Conservation (phyloP, 2,113 vertebrate genomes). For the Triplophysa siluroides region DNA sequence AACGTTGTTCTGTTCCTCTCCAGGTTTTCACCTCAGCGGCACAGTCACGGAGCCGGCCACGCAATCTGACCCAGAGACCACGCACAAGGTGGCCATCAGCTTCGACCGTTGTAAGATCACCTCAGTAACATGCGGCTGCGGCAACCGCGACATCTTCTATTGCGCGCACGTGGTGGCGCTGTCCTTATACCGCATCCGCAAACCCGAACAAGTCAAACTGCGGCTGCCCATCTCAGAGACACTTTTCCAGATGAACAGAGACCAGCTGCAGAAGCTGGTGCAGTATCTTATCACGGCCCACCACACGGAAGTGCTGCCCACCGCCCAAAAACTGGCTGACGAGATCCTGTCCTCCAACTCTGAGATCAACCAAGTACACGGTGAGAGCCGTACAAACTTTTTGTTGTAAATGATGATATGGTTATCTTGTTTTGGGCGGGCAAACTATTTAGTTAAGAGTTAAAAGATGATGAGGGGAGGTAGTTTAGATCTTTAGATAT, state of each 20-base stretch:
- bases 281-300: slow-evolving; percentile 99
- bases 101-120: slow-evolving; percentile 99
- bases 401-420: too few relatives aligned
- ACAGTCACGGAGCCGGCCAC: slow-evolving; percentile 90
- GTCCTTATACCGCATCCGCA: slow-evolving; percentile 96
- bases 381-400: slow-evolving; percentile 69
- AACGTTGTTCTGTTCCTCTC: neutral
- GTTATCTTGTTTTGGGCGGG: too few relatives aligned
- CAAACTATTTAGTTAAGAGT: too few relatives aligned
- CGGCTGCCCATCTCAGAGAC: slow-evolving; percentile 99
- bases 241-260: slow-evolving; percentile 98
- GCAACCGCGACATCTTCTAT: slow-evolving; percentile 98
- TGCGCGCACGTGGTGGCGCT: slow-evolving; percentile 97
- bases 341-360: slow-evolving; percentile 99
- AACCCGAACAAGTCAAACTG: slow-evolving; percentile 96
- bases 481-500: too few relatives aligned
- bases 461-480: too few relatives aligned
- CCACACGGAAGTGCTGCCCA: slow-evolving; percentile 98
- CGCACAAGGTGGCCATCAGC: slow-evolving; percentile 97
- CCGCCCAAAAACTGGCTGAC: slow-evolving; percentile 95
- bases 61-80: slow-evolving; percentile 87
- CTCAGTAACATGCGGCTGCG: slow-evolving; percentile 96
- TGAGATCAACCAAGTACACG: slow-evolving; percentile 98
- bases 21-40: slow-evolving; percentile 96
- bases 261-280: slow-evolving; percentile 98